phyloP scores from a whole-genome alignment of 2,888 invertebrate genomes.

The Biston betularia region DNA sequence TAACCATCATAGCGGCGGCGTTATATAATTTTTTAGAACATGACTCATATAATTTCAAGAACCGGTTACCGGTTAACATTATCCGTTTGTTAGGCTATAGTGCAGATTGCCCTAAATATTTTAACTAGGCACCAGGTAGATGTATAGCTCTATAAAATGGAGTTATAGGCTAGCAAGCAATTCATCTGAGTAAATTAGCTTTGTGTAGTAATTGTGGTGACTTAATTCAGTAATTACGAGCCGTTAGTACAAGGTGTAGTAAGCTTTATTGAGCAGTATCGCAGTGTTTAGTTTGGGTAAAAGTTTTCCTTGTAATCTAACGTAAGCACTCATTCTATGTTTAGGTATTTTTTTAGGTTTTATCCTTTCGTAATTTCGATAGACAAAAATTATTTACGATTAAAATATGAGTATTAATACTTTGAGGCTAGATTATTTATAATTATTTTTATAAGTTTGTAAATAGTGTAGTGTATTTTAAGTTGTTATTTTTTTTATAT shows the following conservation, averaged over 20 bases:
- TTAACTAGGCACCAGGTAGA: slow-evolving; percentile 57
- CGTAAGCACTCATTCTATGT: too few species aligned
- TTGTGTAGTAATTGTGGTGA: slow-evolving; percentile 43
- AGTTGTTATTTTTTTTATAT: too few species aligned
- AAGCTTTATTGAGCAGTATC: slow-evolving; percentile 13
- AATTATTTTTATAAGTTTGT: too few species aligned
- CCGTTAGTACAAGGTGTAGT: slow-evolving; percentile 14
- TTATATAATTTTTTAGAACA: too few species aligned
- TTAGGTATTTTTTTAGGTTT: too few species aligned
- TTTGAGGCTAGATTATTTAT: too few species aligned
- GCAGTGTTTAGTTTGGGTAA: background rate
- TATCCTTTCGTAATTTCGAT: too few species aligned
- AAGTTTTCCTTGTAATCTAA: background rate
- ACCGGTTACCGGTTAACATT: background rate
- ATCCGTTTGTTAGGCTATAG: background rate
- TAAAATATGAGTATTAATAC: too few species aligned
- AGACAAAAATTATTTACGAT: too few species aligned
- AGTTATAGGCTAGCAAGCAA: slow-evolving; percentile 63
- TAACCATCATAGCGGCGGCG: too few species aligned
- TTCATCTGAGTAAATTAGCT: slow-evolving; percentile 62
- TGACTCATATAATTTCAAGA: too few species aligned
- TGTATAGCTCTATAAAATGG: slow-evolving; percentile 73
- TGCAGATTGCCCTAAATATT: slow-evolving; percentile 25
- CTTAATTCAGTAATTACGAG: slow-evolving; percentile 22
- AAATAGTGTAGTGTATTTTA: too few species aligned